phyloP scores from a whole-genome alignment of 1,140 invertebrate genomes.

The Neocloeon triangulifer region DNA sequence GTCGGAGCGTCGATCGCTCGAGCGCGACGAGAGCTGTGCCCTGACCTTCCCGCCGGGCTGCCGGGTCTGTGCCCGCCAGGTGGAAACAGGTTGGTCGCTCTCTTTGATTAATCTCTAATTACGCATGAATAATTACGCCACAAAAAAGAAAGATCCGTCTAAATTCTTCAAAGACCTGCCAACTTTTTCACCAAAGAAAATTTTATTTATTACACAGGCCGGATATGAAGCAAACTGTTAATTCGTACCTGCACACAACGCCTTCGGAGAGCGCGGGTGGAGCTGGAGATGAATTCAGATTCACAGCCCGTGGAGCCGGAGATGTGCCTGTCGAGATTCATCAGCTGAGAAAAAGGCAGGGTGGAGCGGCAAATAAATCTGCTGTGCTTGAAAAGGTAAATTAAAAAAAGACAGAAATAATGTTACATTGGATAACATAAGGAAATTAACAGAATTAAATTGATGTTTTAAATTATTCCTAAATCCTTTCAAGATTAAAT shows the following conservation, averaged over 20 bases:
- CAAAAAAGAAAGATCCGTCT: too few relatives aligned
- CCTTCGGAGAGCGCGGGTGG: slow-evolving; percentile 13
- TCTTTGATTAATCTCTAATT: too few relatives aligned
- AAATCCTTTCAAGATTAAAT: too few relatives aligned
- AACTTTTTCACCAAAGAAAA: too few relatives aligned
- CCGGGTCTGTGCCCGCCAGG: slow-evolving; percentile 11
- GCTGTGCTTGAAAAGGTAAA: too few relatives aligned
- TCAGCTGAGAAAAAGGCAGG: slow-evolving; percentile 14
- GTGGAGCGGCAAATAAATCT: too few relatives aligned
- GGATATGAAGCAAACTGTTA: slow-evolving; percentile 14
- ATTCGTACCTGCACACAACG: slow-evolving; percentile 13
- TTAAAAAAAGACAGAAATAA: too few relatives aligned
- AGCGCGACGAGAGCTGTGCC: slow-evolving; percentile 12
- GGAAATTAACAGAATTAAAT: too few relatives aligned
- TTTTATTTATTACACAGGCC: slow-evolving; percentile 11
- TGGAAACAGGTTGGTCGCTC: slow-evolving; percentile 9
- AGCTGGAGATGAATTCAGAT: slow-evolving; percentile 13
- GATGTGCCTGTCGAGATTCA: slow-evolving; percentile 18
- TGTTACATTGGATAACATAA: too few relatives aligned
- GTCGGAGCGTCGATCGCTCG: slow-evolving; percentile 14
- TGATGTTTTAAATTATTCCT: too few relatives aligned
- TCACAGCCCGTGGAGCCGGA: slow-evolving; percentile 18
- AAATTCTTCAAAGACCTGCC: too few relatives aligned
- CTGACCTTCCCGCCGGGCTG: slow-evolving; percentile 10
- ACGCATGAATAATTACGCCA: too few relatives aligned